A percentile compares a stretch with the other conserved stretches of the same genome.
These are phyloP conservation scores for Pseudoips prasinana DNA, from an alignment of 2,888 invertebrate genomes.

Conservation along the genomic window DNA sequence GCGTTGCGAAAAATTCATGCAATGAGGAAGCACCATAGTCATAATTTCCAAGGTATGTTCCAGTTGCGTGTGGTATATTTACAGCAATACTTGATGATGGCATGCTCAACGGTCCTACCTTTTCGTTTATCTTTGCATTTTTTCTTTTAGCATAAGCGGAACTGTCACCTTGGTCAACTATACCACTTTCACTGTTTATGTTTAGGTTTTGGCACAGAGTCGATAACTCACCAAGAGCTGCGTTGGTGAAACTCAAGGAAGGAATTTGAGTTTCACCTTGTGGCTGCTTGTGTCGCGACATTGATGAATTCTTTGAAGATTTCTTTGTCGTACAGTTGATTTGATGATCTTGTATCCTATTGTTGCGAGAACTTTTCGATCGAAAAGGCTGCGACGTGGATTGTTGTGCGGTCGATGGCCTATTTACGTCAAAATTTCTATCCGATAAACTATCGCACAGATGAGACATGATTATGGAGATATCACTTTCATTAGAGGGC, in stretches of 20 bases:
- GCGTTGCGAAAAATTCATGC: constrained; percentile 52
- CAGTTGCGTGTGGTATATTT: constrained; percentile 27
- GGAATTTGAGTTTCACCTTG: constrained; percentile 20
- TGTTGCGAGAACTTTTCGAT: constrained; percentile 37
- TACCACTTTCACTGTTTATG: constrained; percentile 37
- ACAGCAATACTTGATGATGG: constrained; percentile 28
- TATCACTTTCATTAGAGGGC: constrained; percentile 30
- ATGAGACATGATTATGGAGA: constrained; percentile 46
- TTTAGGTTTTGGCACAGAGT: constrained; percentile 37
- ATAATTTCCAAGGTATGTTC: constrained; percentile 19
- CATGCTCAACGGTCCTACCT: constrained; percentile 52
- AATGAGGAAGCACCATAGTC: constrained; percentile 36
- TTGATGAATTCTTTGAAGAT: constrained; percentile 13
- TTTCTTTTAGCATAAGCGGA: constrained; percentile 44
- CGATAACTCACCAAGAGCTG: constrained; percentile 31
- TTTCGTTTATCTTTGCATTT: constrained; percentile 57
- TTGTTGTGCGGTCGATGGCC: constrained; percentile 40
- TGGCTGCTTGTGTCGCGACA: constrained; percentile 23
- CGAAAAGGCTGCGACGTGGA: constrained; percentile 47
- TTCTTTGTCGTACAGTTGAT: constrained; percentile 22
- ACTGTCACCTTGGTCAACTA: constrained; percentile 29
- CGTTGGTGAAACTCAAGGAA: constrained; percentile 22
- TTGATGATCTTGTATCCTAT: constrained; percentile 37
- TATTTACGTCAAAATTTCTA: constrained; percentile 39
- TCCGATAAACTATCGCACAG: constrained; percentile 40